These are phyloP conservation scores for Rhyacophila brunnea DNA, from an alignment of 1,140 invertebrate species.

Conservation along the genomic window DNA sequence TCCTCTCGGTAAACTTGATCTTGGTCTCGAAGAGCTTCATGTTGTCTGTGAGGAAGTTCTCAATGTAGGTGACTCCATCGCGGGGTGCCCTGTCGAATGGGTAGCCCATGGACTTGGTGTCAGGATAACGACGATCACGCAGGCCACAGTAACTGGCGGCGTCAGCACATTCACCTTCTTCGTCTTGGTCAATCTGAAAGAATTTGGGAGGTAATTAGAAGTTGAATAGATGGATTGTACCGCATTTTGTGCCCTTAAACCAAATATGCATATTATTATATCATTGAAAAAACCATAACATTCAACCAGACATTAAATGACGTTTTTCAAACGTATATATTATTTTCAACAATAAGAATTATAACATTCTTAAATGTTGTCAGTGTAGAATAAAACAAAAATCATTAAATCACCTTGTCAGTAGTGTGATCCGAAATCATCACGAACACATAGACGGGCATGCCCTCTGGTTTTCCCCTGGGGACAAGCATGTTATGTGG, in stretches of 20 bases:
- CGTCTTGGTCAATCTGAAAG: constrained; percentile 40
- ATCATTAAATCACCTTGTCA: constrained; percentile 54
- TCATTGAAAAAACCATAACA: too few species aligned
- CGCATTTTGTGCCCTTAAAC: too few species aligned
- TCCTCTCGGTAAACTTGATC: constrained; percentile 49
- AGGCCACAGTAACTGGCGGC: constrained; percentile 73
- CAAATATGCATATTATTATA: too few species aligned
- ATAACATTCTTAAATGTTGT: too few species aligned
- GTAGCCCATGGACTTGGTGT: constrained; percentile 71
- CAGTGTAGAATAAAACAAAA: too few species aligned
- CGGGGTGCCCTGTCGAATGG: constrained; percentile 68
- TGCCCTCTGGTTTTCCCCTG: constrained; percentile 65
- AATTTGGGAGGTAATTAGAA: too few species aligned
- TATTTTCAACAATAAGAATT: too few species aligned
- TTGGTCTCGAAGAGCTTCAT: constrained; percentile 60
- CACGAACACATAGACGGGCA: constrained; percentile 64
- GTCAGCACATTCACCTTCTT: constrained; percentile 59
- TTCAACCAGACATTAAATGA: too few species aligned
- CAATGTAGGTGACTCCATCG: constrained; percentile 47
- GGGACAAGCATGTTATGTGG: constrained; percentile 73
- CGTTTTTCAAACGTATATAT: too few species aligned
- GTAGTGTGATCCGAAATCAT: constrained; percentile 69
- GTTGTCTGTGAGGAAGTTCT: constrained; percentile 66
- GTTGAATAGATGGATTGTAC: too few species aligned
- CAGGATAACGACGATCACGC: constrained; percentile 69